Base-by-base conservation (phyloP, 2,797 vertebrate genomes). In the Botia almorhae region DNA sequence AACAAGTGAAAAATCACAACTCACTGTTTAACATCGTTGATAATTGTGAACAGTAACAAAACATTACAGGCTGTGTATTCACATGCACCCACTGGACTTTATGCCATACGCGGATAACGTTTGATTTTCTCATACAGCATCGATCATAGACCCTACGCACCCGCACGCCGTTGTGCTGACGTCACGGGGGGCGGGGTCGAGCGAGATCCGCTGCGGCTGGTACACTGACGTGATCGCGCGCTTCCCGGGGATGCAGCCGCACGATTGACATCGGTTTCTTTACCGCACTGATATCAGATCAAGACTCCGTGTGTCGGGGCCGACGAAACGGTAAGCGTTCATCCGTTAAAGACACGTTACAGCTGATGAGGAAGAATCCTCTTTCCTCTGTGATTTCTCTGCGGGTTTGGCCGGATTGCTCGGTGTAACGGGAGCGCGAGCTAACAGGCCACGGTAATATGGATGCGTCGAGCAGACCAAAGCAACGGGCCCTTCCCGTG, bases 171-270 rank as follows among this genome's bases (percentile, higher is more conserved):
- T 82, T 77, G 82, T 83, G 82, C 64, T 87, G 85, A 85, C 80
- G 81, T 19, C 58, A 74, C 7, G 56, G 69, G 83, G 87, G 93
- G 93, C 86, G 92, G 90, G 84, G 89, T 82, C 84, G 76, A 58
- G 67, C 16, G 64, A 67, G 85, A 73, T 53, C 84, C 61, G 64
- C 94, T 90, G 93, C 93, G 92, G 89, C 91, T 92, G 89, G 88
- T 91, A 90, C 89, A 89, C 85, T 90, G 85, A 87, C 87, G 74
- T 78, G 83, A 88, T 87, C 87, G 86, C 89, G 83, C 85, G 88
- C 43, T 58, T 87, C 74, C 72, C 75, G 78, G 87, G 87, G 90
- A 94, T 94, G 94, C 92, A 74, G 85, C 87, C 86, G 88, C 92
- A 89, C 85, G 89, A 89, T 78, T 82, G 77, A 80, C 87, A 83